A percentile compares a stretch with the other conserved stretches of the same genome.
Conservation (phyloP, 2,888 invertebrate genomes). For the Mimas tiliae region DNA sequence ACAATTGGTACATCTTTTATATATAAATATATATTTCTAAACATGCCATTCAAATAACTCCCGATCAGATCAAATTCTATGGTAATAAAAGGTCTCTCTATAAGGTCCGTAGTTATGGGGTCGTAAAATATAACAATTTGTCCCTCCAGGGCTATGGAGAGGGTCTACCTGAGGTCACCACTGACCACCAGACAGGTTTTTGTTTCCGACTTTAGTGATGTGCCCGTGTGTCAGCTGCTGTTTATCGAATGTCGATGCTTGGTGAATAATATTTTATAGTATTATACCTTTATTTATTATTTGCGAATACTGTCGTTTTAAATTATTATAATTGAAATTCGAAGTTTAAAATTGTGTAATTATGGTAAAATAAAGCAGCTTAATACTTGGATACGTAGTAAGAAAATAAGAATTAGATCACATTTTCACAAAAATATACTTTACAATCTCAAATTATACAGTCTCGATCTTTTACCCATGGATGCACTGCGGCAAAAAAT, state of each 20-base stretch:
- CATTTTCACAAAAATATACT: neutral
- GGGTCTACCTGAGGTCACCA: conserved; percentile 68
- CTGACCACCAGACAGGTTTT: conserved; percentile 74
- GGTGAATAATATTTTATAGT: too few relatives aligned
- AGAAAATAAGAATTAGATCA: too few relatives aligned
- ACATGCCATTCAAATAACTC: neutral
- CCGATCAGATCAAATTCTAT: conserved; percentile 6
- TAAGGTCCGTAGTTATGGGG: conserved; percentile 18
- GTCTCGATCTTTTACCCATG: too few relatives aligned
- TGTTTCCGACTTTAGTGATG: conserved; percentile 56
- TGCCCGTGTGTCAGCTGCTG: conserved; percentile 51
- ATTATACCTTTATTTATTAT: too few relatives aligned
- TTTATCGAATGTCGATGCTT: conserved; percentile 39
- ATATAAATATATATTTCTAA: neutral
- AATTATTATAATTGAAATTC: neutral
- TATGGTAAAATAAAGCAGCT: too few relatives aligned
- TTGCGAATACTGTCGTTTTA: neutral
- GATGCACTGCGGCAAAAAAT: too few relatives aligned
- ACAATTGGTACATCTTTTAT: neutral
- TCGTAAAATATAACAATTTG: conserved; percentile 51
- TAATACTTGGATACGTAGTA: too few relatives aligned
- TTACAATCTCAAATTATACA: neutral
- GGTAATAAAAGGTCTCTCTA: conserved; percentile 3
- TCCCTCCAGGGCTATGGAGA: conserved; percentile 38
- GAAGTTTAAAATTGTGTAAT: neutral